A percentile compares a stretch with the other conserved stretches of the same genome.
These are phyloP conservation scores for Pollenia griseotomentosa DNA, from an alignment of 2,888 invertebrate genomes.

Conservation along the genomic window DNA sequence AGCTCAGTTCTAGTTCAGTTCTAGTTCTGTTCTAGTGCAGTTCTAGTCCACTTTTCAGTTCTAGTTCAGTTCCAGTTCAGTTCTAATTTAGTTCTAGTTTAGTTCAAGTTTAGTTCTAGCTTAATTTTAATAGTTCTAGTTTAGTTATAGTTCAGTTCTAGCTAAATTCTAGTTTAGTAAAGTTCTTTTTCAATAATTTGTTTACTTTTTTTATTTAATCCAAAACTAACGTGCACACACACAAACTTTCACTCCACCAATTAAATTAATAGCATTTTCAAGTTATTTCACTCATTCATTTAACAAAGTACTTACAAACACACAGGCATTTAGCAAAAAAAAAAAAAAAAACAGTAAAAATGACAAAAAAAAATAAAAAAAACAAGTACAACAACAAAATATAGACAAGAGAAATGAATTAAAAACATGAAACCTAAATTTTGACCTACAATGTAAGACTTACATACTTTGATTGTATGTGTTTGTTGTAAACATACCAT, in stretches of 20 bases:
- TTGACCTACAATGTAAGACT: no score
- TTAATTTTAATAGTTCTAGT: no score
- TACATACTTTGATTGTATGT: slow-evolving; percentile 6
- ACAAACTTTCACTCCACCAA: slow-evolving; percentile 30
- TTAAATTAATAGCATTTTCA: slow-evolving; percentile 65
- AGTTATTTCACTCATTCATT: slow-evolving; percentile 44
- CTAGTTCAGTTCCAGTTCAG: no score
- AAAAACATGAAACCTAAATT: slow-evolving; percentile 66
- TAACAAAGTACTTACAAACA: background rate
- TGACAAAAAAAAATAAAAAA: background rate
- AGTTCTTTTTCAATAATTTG: background rate
- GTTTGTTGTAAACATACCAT: background rate
- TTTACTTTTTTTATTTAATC: slow-evolving; percentile 31
- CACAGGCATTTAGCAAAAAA: slow-evolving; percentile 34
- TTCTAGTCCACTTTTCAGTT: no score
- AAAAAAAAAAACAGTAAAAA: slow-evolving; percentile 4
- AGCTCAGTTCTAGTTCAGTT: no score
- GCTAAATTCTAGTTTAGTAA: background rate
- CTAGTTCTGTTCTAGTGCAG: no score
- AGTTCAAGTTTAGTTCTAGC: no score
- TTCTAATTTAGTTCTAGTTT: no score
- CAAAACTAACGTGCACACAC: slow-evolving; percentile 22
- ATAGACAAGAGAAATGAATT: slow-evolving; percentile 4
- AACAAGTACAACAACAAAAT: slow-evolving; percentile 11
- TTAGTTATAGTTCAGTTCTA: background rate